Evolutionary conservation across 1,140 invertebrate species (phyloP).

Genomic region (Oryzaephilus surinamensis): DNA sequence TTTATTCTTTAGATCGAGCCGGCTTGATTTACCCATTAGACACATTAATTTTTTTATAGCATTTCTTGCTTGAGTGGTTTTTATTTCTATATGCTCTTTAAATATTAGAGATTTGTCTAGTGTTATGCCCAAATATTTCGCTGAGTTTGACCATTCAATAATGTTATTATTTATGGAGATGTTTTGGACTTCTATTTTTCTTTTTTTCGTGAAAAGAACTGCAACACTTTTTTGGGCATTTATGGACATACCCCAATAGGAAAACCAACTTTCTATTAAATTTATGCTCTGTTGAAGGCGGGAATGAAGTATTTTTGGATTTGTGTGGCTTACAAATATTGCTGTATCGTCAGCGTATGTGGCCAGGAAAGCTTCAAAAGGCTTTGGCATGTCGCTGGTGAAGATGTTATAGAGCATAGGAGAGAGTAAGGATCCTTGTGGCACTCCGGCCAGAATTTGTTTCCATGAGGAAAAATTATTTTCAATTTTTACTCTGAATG

Average conservation of each 20-base stretch:
- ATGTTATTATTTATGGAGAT: not conserved
- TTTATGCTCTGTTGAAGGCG: slow-evolving; percentile 1
- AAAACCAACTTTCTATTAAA: not conserved
- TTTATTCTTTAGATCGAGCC: not conserved
- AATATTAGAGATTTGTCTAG: slow-evolving; percentile 1
- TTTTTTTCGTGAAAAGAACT: slow-evolving; percentile 2
- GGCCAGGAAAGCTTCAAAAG: slow-evolving; percentile 12
- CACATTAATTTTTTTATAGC: not conserved
- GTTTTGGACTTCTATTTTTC: not conserved
- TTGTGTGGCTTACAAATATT: not conserved
- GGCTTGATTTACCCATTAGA: not conserved
- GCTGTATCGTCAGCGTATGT: slow-evolving; percentile 24
- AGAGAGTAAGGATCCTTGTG: slow-evolving; percentile 21
- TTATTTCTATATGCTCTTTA: slow-evolving; percentile 1
- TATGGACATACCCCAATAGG: slow-evolving; percentile 4
- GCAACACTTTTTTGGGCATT: slow-evolving; percentile 3
- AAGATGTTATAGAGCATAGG: slow-evolving; percentile 17
- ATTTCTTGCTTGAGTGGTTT: not conserved
- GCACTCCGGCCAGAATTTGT: slow-evolving; percentile 17
- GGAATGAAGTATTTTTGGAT: not conserved
- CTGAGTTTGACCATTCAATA: not conserved
- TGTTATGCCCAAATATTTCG: slow-evolving; percentile 6
- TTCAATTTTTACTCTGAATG: slow-evolving; percentile 13
- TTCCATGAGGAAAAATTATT: slow-evolving; percentile 7
- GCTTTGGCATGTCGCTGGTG: slow-evolving; percentile 20